Conservation (phyloP, 1,140 invertebrate genomes). For the Radopholus similis region DNA sequence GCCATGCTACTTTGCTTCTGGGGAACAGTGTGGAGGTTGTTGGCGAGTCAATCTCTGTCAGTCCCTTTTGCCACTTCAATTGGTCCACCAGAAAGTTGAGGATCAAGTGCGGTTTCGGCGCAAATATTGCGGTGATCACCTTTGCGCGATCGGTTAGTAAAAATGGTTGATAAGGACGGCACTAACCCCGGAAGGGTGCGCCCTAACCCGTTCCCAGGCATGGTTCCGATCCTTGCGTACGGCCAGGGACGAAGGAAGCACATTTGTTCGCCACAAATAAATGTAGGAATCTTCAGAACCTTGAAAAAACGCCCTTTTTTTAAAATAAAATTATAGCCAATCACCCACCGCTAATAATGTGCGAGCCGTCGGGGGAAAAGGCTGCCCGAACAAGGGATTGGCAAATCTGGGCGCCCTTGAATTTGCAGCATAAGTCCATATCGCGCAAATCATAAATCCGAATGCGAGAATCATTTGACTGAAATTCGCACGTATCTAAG, state of each 20-base stretch:
- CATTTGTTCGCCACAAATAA: constrained; percentile 50
- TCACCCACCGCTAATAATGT: constrained; percentile 76
- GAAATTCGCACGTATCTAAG: not conserved
- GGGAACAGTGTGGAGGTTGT: too few species aligned
- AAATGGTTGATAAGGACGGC: not conserved
- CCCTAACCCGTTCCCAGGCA: constrained; percentile 94
- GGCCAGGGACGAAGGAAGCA: constrained; percentile 79
- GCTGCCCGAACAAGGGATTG: constrained; percentile 95
- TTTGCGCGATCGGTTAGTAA: constrained; percentile 76
- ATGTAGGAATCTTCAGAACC: constrained; percentile 91
- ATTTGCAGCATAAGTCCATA: constrained; percentile 91
- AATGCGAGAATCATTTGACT: constrained; percentile 91
- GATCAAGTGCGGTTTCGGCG: constrained; percentile 86
- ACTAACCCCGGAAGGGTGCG: constrained; percentile 52
- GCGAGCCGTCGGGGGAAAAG: constrained; percentile 89
- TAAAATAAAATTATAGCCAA: constrained; percentile 7
- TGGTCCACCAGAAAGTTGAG: constrained; percentile 70
- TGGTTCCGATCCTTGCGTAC: constrained; percentile 88
- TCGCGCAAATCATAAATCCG: constrained; percentile 92
- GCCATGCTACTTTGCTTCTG: too few species aligned
- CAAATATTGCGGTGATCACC: constrained; percentile 93
- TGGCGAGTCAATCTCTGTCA: too few species aligned
- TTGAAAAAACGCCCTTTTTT: constrained; percentile 22
- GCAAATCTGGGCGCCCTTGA: constrained; percentile 82
- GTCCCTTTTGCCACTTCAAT: too few species aligned